phyloP scores from a whole-genome alignment of 2,797 vertebrate genomes.

The Sebastolobus alascanus region DNA sequence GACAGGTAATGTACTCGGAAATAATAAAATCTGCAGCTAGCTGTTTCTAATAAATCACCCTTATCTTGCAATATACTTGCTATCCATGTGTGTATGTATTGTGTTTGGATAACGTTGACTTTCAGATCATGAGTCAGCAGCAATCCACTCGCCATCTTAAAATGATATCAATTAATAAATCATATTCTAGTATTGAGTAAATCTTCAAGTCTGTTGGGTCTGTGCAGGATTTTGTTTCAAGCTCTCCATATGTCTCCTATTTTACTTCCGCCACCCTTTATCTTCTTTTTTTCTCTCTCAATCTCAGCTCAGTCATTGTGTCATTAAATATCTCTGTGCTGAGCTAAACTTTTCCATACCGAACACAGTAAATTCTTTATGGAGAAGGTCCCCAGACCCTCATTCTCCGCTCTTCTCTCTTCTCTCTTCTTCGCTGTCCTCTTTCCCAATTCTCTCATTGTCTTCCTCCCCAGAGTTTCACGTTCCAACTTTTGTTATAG shows the following conservation, averaged over 20 bases:
- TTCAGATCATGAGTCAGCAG: not conserved
- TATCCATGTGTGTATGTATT: not conserved
- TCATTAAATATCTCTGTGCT: conserved; percentile 13
- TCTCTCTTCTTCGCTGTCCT: not conserved
- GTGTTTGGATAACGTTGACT: conserved; percentile 1
- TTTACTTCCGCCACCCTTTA: not conserved
- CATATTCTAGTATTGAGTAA: not conserved
- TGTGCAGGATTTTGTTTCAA: not conserved
- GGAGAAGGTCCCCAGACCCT: conserved; percentile 20
- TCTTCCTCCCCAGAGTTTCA: conserved; percentile 8
- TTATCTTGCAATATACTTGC: conserved; percentile 7
- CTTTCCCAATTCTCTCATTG: conserved; percentile 2
- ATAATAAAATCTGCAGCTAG: conserved; percentile 8
- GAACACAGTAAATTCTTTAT: conserved; percentile 25
- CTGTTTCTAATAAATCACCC: conserved; percentile 32
- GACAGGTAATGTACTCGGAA: conserved; percentile 15
- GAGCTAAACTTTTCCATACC: conserved; percentile 15
- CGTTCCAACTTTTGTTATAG: conserved; percentile 21
- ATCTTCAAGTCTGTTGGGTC: not conserved
- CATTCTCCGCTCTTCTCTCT: not conserved
- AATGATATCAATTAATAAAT: not conserved
- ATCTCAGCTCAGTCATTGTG: conserved; percentile 5
- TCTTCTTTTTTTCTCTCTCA: not conserved
- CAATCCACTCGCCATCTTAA: not conserved
- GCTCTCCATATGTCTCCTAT: not conserved